phyloP scores from a whole-genome alignment of 1,140 invertebrate genomes.

The Lineus longissimus region DNA sequence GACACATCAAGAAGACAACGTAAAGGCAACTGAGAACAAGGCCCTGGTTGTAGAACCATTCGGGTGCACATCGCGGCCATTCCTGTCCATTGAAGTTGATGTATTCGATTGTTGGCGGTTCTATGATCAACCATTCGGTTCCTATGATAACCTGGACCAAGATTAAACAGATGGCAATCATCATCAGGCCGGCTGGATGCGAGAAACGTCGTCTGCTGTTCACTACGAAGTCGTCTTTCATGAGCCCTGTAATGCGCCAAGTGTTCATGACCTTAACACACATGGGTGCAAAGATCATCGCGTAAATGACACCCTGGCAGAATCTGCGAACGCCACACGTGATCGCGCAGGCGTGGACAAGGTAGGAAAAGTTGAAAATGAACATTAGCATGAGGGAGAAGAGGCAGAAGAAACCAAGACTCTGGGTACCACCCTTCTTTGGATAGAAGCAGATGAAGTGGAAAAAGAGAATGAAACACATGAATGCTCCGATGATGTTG shows the following conservation, averaged over 20 bases:
- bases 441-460: constrained; percentile 55
- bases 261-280: constrained; percentile 56
- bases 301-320: constrained; percentile 54
- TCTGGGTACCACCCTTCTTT: constrained; percentile 51
- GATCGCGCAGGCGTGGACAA: constrained; percentile 40
- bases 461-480: constrained; percentile 49
- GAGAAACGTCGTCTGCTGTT: constrained; percentile 31
- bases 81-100: constrained; percentile 35
- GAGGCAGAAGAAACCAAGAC: constrained; percentile 56
- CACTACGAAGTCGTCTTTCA: constrained; percentile 32
- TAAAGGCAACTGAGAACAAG: constrained; percentile 56
- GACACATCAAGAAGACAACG: constrained; percentile 54
- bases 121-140: constrained; percentile 55
- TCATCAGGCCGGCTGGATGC: constrained; percentile 45
- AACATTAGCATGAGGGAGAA: constrained; percentile 56
- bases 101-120: constrained; percentile 30
- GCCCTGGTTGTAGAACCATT: constrained; percentile 52
- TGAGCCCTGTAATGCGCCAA: constrained; percentile 45
- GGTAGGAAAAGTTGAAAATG: constrained; percentile 57
- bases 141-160: constrained; percentile 54
- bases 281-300: constrained; percentile 53
- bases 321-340: constrained; percentile 20
- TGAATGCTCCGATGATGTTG: constrained; percentile 42
- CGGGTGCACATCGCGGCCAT: constrained; percentile 42
- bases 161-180: constrained; percentile 49